Conservation (phyloP, 1,140 invertebrate species). For the Polypedilum vanderplanki region DNA sequence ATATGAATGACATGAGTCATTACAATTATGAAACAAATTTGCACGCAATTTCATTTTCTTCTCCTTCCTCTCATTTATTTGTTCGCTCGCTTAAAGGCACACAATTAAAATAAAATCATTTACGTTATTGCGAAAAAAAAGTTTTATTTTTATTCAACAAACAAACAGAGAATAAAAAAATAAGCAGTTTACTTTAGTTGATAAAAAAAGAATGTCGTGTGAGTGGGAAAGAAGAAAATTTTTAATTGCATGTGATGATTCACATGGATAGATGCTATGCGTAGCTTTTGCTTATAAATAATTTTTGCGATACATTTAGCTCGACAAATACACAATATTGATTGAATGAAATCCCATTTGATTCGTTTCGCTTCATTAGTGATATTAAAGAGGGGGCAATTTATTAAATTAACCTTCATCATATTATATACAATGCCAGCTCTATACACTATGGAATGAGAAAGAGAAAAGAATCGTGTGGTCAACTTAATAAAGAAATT, state of each 20-base stretch:
- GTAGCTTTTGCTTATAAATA: too few species aligned
- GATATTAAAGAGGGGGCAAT: conserved; percentile 22
- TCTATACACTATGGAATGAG: not conserved
- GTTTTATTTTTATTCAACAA: too few species aligned
- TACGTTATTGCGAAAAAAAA: too few species aligned
- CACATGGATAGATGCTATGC: too few species aligned
- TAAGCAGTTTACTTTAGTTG: too few species aligned
- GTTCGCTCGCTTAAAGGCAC: too few species aligned
- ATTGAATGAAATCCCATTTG: conserved; percentile 1
- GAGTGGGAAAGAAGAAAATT: too few species aligned
- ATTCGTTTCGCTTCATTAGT: conserved; percentile 27
- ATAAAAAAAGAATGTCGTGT: too few species aligned
- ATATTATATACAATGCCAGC: not conserved
- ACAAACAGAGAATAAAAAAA: too few species aligned
- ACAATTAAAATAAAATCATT: too few species aligned
- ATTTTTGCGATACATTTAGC: not conserved
- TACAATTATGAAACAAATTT: not conserved
- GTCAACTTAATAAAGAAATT: conserved; percentile 19
- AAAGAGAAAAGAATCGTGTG: not conserved
- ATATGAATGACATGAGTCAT: not conserved
- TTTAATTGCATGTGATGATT: not conserved
- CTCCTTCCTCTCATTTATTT: too few species aligned
- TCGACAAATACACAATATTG: conserved; percentile 13
- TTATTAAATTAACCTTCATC: conserved; percentile 27
- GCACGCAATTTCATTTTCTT: not conserved